These are phyloP conservation scores for Beris chalybata DNA, from an alignment of 2,888 invertebrate species.

Conservation along the genomic window DNA sequence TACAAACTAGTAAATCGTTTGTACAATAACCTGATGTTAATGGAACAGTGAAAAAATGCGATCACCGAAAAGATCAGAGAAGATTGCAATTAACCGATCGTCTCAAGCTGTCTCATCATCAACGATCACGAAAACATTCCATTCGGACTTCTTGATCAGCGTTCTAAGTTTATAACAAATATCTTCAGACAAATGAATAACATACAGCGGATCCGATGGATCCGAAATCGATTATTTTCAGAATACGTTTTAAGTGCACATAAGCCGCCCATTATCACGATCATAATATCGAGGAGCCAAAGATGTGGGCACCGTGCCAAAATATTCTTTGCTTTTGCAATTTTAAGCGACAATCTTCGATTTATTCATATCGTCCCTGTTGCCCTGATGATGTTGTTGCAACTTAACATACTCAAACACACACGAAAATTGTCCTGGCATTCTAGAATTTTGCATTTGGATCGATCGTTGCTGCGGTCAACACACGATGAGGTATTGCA, in stretches of 20 bases:
- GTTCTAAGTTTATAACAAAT: conserved; percentile 17
- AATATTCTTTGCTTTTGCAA: conserved; percentile 7
- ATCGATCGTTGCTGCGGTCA: too few species aligned
- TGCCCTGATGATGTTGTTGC: too few species aligned
- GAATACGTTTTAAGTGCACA: conserved; percentile 7
- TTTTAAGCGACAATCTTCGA: conserved; percentile 15
- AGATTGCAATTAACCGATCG: conserved; percentile 28
- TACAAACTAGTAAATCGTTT: conserved; percentile 16
- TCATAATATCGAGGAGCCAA: conserved; percentile 22
- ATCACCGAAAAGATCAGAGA: conserved; percentile 31
- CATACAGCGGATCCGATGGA: conserved; percentile 1
- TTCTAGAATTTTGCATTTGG: too few species aligned
- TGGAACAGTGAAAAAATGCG: conserved; percentile 29
- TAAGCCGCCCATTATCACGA: conserved; percentile 20
- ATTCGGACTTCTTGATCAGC: conserved; percentile 7
- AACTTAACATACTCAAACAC: too few species aligned
- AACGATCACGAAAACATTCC: conserved; percentile 21
- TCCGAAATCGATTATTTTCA: conserved; percentile 23
- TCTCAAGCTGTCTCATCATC: conserved; percentile 3
- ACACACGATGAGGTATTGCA: too few species aligned
- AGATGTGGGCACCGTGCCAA: conserved; percentile 20
- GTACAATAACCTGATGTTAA: conserved; percentile 21
- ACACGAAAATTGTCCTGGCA: too few species aligned
- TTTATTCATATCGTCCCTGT: conserved; percentile 20
- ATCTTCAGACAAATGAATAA: conserved; percentile 7